Percentiles rank a stretch among this genome's conserved stretches.
phyloP scores from a whole-genome alignment of 2,113 vertebrate species.

The cattle (Bos taurus) region DNA sequence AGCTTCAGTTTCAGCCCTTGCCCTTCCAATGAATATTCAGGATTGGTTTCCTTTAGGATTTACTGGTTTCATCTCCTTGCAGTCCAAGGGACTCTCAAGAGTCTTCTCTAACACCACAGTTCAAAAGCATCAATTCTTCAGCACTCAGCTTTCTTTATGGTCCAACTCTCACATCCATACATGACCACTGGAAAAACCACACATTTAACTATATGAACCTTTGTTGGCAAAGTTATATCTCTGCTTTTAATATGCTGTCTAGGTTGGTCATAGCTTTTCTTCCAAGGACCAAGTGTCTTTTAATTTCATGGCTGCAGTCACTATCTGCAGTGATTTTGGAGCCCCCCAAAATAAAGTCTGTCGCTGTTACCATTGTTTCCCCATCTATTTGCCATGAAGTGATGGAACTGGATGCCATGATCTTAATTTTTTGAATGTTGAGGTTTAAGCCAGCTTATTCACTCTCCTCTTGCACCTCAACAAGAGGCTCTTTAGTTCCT shows the following conservation, averaged over 20 bases:
- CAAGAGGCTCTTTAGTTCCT: neutral
- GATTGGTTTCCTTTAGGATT: neutral
- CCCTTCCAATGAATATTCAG: neutral
- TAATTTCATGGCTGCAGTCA: neutral
- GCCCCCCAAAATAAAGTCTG: neutral
- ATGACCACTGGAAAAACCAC: neutral
- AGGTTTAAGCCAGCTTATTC: neutral
- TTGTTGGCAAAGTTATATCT: neutral
- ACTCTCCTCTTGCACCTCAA: neutral
- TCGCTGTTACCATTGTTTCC: neutral
- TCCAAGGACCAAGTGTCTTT: neutral
- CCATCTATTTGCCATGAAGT: neutral
- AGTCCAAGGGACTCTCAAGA: neutral
- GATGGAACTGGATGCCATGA: neutral
- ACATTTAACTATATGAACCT: neutral
- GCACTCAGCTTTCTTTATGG: neutral
- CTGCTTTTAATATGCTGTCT: neutral
- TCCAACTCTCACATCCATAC: neutral
- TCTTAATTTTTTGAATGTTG: neutral
- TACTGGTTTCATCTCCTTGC: neutral
- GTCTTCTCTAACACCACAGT: neutral
- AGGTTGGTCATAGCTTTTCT: neutral
- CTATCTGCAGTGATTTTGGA: neutral
- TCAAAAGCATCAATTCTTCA: neutral
- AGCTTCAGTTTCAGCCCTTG: neutral